Base-by-base conservation (phyloP, 1,140 invertebrate genomes). In the Eurosta solidaginis region DNA sequence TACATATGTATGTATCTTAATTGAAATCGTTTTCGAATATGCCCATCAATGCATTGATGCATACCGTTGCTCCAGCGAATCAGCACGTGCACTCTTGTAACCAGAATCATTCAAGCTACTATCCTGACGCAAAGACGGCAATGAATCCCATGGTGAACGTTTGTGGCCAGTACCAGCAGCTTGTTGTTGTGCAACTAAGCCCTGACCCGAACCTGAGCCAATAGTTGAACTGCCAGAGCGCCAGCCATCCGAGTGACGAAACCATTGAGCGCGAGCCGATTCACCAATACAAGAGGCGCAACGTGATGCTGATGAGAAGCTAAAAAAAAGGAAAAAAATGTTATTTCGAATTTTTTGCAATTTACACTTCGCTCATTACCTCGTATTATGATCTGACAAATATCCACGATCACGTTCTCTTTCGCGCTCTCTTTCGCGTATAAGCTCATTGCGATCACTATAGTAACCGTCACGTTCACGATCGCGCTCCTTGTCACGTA, bases 191-290 rank as follows among this genome's bases (percentile, higher is more conserved):
- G 84, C 79, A 86, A 89, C 81, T 82, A 88, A 78, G 80, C 82
- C 81, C 79, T 88, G 84, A 78, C 89, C 83, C 75, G 88, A 85
- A 79, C 89, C 90, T 10, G 92, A 93, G 75, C 92, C 92, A 77
- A 93, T 89, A 45, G 92, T 92, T 17, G 92, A 93, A 83, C 92
- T 93, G 40, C 93, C 93, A 0, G 93, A 94, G 80, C 94, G 92
- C 94, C 94, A 95, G 25, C 94, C 94, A 82, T 95, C 94, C 27
- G 94, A 95, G 88, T 95, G 94, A 10, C 94, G 91, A 88, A 95
- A 95, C 94, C 94, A 95, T 82, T 95, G 94, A 77, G 93, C 93
- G 22, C 94, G 91, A 52, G 94, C 94, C 20, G 93, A 94, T 88
- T 95, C 94, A 5, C 94, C 94, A 86, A 95, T 94, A 88, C 94